Base-by-base conservation (phyloP, 2,888 invertebrate species). In the Cryptus viduatorius region DNA sequence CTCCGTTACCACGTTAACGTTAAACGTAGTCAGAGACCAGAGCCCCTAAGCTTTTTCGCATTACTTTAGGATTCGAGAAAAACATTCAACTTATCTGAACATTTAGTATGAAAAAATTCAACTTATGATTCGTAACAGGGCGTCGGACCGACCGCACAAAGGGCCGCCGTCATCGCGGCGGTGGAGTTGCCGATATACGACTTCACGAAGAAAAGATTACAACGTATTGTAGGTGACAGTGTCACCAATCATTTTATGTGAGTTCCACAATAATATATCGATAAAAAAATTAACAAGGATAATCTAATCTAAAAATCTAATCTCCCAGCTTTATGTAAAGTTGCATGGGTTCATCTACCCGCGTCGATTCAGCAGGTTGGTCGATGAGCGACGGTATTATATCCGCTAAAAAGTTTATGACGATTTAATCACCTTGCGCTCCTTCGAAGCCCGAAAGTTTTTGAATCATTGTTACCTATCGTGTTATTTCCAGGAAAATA, bases 161-260 rank as follows among this genome's bases (percentile, higher is more conserved):
- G 99, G 92, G 98, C 99, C 48, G 98, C 98, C 12, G 96, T 98
- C 56, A 98, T 98, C 91, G 98, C 98, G 56, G 98, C 98, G 14
- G 98, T 98, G 65, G 98, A 98, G 95, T 95, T 99, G 91, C 98
- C 98, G 53, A 97, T 97, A 64, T 99, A 98, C 94, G 99, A 99
- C 95, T 96, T 97, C 89, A 96, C 96, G 94, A 99, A 99, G 95
- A 95, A 96, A 89, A 95, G 96, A 87, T 94, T 98, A 83, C 94
- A 95, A 93, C 94, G 94, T 19, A 88, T 96, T 65, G 95, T 98
- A 87, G 98, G 97, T 5, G 98, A 98, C 95, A 95, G 96, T 89
- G 95, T 97, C 80, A 94, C 95, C 75, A 98, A 98, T 95, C 98
- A 98, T 95, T 96, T 98, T 93, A 94, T 97, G 97, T 97, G 95